Conservation (phyloP, 2,113 vertebrate genomes). For the Dendropsophus ebraccatus region DNA sequence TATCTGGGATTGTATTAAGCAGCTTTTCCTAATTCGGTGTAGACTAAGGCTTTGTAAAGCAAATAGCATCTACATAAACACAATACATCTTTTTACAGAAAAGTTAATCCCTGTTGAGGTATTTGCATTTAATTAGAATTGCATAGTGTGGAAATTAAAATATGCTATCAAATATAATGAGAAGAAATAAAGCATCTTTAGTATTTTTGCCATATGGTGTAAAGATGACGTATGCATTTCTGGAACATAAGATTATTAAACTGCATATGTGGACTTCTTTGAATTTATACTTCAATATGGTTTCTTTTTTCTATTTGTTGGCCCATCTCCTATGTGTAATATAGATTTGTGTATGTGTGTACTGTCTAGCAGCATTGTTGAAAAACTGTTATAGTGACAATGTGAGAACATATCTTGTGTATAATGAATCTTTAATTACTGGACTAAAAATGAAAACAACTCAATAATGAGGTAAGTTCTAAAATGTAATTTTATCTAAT, state of each 20-base stretch:
- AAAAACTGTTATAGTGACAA: not conserved
- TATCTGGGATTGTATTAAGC: conserved; percentile 53
- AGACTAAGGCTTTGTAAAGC: conserved; percentile 49
- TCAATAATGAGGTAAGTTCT: not conserved
- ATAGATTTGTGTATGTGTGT: not conserved
- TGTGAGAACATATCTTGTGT: not conserved
- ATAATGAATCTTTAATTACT: not conserved
- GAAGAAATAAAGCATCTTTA: conserved; percentile 58
- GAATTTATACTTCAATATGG: conserved; percentile 15
- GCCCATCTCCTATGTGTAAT: not conserved
- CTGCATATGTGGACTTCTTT: conserved; percentile 8
- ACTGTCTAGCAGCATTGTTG: not conserved
- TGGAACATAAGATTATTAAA: conserved; percentile 43
- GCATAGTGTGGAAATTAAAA: conserved; percentile 58
- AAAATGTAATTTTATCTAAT: not conserved
- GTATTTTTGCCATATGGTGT: conserved; percentile 53
- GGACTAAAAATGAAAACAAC: not conserved
- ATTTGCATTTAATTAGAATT: conserved; percentile 59
- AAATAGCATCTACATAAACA: conserved; percentile 58
- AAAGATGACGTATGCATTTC: conserved; percentile 48
- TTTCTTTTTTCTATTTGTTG: not conserved
- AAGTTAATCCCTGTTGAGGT: conserved; percentile 58
- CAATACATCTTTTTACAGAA: conserved; percentile 54
- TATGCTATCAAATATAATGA: conserved; percentile 53
- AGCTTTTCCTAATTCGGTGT: conserved; percentile 48